Evolutionary conservation across 2,888 invertebrate genomes (phyloP).

Genomic region (Cetonia aurata): DNA sequence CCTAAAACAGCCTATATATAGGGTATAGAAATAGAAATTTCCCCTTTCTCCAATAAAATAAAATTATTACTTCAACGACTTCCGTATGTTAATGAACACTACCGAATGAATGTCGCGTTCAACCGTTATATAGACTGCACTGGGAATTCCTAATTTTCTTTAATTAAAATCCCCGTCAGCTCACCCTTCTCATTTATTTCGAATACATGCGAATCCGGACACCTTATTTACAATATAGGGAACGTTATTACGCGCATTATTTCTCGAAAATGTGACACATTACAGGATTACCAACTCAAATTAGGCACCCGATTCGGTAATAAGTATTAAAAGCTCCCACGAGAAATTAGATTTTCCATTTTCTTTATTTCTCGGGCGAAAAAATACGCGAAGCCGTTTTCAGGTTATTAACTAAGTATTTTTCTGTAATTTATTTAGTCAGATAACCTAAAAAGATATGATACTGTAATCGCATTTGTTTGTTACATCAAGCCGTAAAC

Average conservation of each 20-base stretch:
- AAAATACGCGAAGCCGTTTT: slow-evolving; percentile 16
- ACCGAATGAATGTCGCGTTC: not conserved
- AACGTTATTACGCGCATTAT: slow-evolving; percentile 10
- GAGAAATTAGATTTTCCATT: slow-evolving; percentile 25
- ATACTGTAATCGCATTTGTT: not conserved
- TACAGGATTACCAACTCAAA: slow-evolving; percentile 7
- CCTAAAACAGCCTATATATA: too few species aligned
- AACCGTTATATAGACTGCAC: not conserved
- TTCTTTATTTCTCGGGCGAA: not conserved
- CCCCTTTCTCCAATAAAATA: too few species aligned
- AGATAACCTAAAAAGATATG: slow-evolving; percentile 25
- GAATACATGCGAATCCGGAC: not conserved
- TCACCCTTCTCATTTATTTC: not conserved
- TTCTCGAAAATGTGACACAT: slow-evolving; percentile 8
- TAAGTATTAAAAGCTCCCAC: slow-evolving; percentile 22
- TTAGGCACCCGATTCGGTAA: slow-evolving; percentile 27
- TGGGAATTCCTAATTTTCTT: slow-evolving; percentile 13
- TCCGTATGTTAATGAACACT: not conserved
- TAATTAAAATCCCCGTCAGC: slow-evolving; percentile 3
- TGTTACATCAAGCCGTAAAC: too few species aligned
- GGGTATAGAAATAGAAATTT: too few species aligned
- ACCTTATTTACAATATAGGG: slow-evolving; percentile 4
- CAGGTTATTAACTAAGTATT: slow-evolving; percentile 19
- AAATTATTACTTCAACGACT: not conserved
- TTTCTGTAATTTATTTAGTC: slow-evolving; percentile 9